Evolutionary conservation across 2,888 invertebrate species (phyloP), one percentile per base, ranked within the genome.

Genomic region (Ommatoiulus sabulosus): DNA sequence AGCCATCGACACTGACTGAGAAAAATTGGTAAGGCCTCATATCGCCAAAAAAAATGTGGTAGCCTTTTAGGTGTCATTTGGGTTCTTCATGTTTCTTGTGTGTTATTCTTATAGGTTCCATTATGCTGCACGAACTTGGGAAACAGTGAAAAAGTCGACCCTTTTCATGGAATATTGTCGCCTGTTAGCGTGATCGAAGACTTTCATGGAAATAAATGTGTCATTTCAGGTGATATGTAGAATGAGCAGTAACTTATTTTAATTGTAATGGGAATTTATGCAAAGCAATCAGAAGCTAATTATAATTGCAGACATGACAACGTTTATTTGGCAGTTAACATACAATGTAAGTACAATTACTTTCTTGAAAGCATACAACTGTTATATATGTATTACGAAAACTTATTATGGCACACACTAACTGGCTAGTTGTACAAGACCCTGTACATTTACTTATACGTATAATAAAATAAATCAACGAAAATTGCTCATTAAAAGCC

Each of bases 161-260:
- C 95, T 97, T 91, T 96, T 96, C 91, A 95, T 96, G 90, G 97
- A 97, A 92, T 97, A 97, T 92, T 96, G 96, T 91, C 94, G 97
- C 92, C 94, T 97, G 90, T 94, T 97, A 92, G 96, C 96, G 43
- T 93, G 92, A 93, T 17, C 3, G 0, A 1, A 72, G 24, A 24
- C 12, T n/a, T 24, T 72, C n/a, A n/a, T 72, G 72, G 24, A 72
- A 20, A 72, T 72, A 24, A 72, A 72, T n/a, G 3, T 12, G 3
- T 10, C 10, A 72, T 0, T 52, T 15, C 12, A 72, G 24, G 24
- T 72, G 8, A 72, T 17, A 24, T 72, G 24, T 5, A 24, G 72
- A n/a, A 24, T 72, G 1, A 3, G 72, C 10, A 72, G n/a, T 72
- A 24, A 8, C n/a, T 63, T 6, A 6, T 72, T 24, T 24, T 72